Conservation (phyloP, 92 coral and sea anemone genomes). For the Blastomussa wellsi region DNA sequence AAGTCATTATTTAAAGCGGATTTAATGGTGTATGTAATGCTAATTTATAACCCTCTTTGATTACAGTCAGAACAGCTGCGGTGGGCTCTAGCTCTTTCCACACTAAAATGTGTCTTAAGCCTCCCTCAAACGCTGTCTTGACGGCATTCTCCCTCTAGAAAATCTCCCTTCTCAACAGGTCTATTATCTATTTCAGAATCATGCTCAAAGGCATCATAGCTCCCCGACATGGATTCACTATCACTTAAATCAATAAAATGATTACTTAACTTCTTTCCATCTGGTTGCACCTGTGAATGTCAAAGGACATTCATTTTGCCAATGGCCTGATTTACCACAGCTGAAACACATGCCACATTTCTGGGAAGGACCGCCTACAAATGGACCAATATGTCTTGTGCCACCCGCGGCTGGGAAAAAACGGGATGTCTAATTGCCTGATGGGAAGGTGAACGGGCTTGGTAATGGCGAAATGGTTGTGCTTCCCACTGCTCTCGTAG, state of each 20-base stretch:
- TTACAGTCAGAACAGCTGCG: conserved; percentile 37
- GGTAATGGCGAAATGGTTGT: not conserved
- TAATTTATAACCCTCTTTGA: conserved; percentile 49
- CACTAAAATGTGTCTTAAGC: conserved; percentile 21
- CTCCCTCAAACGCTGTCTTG: not conserved
- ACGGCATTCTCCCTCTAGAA: not conserved
- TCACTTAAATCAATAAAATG: not conserved
- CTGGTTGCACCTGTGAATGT: not conserved
- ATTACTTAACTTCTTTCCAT: not conserved
- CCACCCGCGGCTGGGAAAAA: not conserved
- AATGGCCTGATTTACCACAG: conserved; percentile 53
- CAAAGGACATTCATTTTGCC: conserved; percentile 59
- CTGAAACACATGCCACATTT: conserved; percentile 45
- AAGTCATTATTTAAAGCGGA: conserved; percentile 44
- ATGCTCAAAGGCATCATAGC: not conserved
- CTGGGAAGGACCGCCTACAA: not conserved
- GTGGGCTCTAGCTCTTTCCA: conserved; percentile 43
- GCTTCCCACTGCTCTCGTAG: not conserved
- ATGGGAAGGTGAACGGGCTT: not conserved
- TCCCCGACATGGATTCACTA: not conserved
- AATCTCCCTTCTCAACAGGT: not conserved
- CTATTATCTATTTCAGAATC: not conserved
- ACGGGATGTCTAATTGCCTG: not conserved
- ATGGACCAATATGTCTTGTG: not conserved
- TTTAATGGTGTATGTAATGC: conserved; percentile 45